Percentiles rank a stretch among this genome's conserved stretches.
Evolutionary conservation across 2,888 invertebrate species (phyloP).

Genomic region (Trissoscelio sp.): DNA sequence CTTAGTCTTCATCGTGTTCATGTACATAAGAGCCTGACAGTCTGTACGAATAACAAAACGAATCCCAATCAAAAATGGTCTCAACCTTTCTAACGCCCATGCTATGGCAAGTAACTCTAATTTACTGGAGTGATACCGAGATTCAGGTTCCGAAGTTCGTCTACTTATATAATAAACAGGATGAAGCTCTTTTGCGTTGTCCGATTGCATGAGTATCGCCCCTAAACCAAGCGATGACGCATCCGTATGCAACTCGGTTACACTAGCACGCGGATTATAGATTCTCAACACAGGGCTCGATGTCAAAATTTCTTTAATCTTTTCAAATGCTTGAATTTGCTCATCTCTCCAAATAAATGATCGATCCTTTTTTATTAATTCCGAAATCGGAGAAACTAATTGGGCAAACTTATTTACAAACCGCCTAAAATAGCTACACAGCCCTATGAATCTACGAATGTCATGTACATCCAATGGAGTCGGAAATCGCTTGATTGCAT

Average conservation of each 20-base stretch:
- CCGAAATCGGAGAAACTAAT: too few species aligned
- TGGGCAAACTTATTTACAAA: too few species aligned
- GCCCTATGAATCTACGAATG: too few species aligned
- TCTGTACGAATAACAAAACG: background rate
- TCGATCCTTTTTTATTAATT: too few species aligned
- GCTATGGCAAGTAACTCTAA: background rate
- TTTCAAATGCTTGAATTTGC: background rate
- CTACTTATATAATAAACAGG: constrained; percentile 1
- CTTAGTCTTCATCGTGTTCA: background rate
- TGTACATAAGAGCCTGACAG: background rate
- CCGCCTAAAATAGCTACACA: too few species aligned
- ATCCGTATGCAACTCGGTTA: constrained; percentile 5
- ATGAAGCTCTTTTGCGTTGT: background rate
- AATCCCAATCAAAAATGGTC: constrained; percentile 12
- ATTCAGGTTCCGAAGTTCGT: background rate
- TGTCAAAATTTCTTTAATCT: background rate
- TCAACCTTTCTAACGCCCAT: background rate
- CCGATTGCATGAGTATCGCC: background rate
- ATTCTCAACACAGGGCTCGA: background rate
- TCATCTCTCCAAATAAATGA: too few species aligned
- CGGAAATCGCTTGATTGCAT: too few species aligned
- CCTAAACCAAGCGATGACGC: background rate
- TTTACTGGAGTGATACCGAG: constrained; percentile 4
- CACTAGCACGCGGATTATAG: background rate
- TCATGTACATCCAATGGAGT: too few species aligned